phyloP scores from a whole-genome alignment of 2,888 invertebrate species.

The Netelia fuscicornis region DNA sequence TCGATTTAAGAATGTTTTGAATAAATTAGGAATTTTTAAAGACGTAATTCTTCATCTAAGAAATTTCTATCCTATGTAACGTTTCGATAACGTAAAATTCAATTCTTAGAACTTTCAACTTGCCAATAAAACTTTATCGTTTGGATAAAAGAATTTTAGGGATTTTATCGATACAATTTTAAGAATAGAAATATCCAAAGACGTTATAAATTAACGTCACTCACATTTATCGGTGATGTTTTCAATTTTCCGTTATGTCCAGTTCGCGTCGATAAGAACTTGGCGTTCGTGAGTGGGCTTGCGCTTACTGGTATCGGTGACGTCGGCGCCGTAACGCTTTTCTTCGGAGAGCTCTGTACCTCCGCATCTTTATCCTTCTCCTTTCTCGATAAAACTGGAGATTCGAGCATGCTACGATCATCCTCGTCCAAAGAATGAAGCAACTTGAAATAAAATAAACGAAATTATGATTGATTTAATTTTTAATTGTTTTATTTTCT shows the following conservation, averaged over 20 bases:
- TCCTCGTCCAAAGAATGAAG: conserved; percentile 93
- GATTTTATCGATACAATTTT: background rate
- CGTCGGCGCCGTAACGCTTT: conserved; percentile 78
- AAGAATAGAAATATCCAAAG: too few species aligned
- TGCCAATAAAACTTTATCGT: too few species aligned
- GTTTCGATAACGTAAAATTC: too few species aligned
- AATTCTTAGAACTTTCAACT: too few species aligned
- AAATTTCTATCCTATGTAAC: too few species aligned
- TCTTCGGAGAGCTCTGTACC: conserved; percentile 74
- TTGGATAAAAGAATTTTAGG: background rate
- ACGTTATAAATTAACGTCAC: conserved; percentile 11
- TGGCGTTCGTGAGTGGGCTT: conserved; percentile 81
- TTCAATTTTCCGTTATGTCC: conserved; percentile 82
- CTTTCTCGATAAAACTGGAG: conserved; percentile 76
- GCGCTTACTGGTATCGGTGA: conserved; percentile 81
- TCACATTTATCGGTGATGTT: conserved; percentile 79
- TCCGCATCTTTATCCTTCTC: conserved; percentile 60
- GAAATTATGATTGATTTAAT: too few species aligned
- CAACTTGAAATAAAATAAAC: conserved; percentile 85
- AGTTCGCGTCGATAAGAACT: conserved; percentile 77
- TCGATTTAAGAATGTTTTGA: background rate
- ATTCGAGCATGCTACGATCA: conserved; percentile 86
- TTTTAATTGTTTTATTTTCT: conserved; percentile 17
- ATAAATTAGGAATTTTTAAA: background rate
- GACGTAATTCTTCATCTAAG: too few species aligned